Evolutionary conservation across 1,140 invertebrate species (phyloP), one percentile per base, ranked within the genome.

Genomic region (Lutraria rhynchaena): DNA sequence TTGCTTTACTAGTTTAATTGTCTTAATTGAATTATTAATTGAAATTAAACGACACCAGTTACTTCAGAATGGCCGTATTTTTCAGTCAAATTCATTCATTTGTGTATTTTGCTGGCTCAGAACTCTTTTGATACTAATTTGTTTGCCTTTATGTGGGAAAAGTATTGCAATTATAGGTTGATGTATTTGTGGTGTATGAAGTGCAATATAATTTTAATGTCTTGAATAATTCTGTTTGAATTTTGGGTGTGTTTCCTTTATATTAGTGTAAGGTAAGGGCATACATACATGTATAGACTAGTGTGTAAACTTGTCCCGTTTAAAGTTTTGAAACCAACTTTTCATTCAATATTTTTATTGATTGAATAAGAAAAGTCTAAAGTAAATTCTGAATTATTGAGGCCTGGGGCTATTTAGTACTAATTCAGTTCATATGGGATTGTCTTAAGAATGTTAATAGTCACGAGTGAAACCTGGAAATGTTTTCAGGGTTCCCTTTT

Each of bases 191-290:
- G 3, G 1, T 27, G 63, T 51, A 41, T 15, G 5, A 5, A 41
- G 63, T 44, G 37, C 37, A 46, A 67, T 46, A 65, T 4, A 5
- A 19, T 65, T 67, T 67, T 46, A 67, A 46, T 67, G 63, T 49
- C 41, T 46, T 46, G 41, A 67, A 67, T 67, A 27, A 67, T 67
- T 67, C 63, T 67, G 41, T 67, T 3, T 49, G 44, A 31, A 41
- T 65, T 65, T 44, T 24, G 27, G 7, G 15, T 55, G 17, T 24
- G 13, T 15, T 31, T 27, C n/a, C 17, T 24, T 15, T n/a, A 15
- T 19, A 9, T 27, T 60, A 5, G 3, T 15, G 27, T 27, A 60
- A 3, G 27, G 27, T 27, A 33, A 60, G 13, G 31, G 7, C 7
- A 3, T 27, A 29, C 19, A 27, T 15, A 27, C 13, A 5, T 27